Base-by-base conservation (phyloP, 1,140 invertebrate genomes). In the Drosophila oshimai region DNA sequence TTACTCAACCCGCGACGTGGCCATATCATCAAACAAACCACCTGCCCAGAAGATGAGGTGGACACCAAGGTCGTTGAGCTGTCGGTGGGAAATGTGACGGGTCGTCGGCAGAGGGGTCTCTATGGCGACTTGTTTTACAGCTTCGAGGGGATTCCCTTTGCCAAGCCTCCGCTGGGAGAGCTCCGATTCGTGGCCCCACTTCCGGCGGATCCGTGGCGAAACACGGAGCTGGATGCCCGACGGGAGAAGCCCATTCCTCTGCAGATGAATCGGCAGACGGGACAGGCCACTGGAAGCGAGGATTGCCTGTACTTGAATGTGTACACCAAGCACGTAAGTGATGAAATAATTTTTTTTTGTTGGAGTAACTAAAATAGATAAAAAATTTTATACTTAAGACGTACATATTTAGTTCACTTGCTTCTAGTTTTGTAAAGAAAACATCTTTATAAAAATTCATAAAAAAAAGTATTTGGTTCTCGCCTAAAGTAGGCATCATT, bases 101-200 rank as follows among this genome's bases (percentile, higher is more conserved):
- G 90, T 22, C 77, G 39, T 24, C 33, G 44, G 6, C 60, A 75
- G 39, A 2, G 13, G 3, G 80, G 79, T 2, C 29, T 74, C n/a
- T 69, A 74, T 6, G 83, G 80, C 0, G 47, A 76, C 49, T 17
- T 34, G 0, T 92, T 78, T 51, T 89, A 83, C 33, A 90, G 90
- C 29, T 92, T 91, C 22, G 73, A 91, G 64, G 93, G 93, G 5
- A 94, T 95, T 62, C 95, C 95, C 0, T 95, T 92, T 84, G 94
- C 93, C 2, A 92, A 93, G 68, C 94, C 95, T 1, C 95, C 95
- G 0, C 29, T 95, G 5, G 93, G 93, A 2, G 79, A 93, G 1
- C 75, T 94, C 0, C 91, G 95, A 1, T 95, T 95, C 72, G 86
- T 93, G 86, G 93, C 92, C 5, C 91, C 94, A 0, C 68, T 84